A percentile compares a stretch with the other conserved stretches of the same genome.
Conservation (phyloP, 1,140 invertebrate species). For the Tetragonula clypearis region DNA sequence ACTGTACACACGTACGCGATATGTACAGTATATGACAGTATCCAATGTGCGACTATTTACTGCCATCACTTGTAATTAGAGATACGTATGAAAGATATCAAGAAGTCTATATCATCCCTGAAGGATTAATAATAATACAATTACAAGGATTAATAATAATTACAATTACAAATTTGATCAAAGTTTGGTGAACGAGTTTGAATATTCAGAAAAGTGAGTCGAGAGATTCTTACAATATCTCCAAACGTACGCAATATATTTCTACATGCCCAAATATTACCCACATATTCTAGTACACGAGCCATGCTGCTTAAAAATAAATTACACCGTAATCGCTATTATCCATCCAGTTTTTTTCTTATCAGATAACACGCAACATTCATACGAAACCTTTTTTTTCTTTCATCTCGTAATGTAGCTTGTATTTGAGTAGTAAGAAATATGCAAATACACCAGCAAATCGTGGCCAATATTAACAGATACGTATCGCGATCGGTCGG, state of each 20-base stretch:
- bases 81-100: no score
- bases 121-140: neutral
- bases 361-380: neutral
- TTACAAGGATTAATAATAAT: neutral
- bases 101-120: no score
- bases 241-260: no score
- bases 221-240: no score
- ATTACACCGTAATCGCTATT: neutral
- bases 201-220: neutral
- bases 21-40: no score
- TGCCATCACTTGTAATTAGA: no score
- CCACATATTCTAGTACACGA: neutral
- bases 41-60: no score
- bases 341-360: neutral
- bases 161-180: neutral
- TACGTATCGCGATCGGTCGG: neutral
- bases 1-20: no score
- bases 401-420: neutral
- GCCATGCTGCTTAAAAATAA: neutral
- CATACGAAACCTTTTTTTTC: neutral
- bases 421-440: neutral
- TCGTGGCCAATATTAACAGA: slow-evolving; percentile 5
- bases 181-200: neutral
- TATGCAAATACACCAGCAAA: neutral
- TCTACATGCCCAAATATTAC: neutral